Evolutionary conservation across 2,113 vertebrate species (phyloP), one percentile per base, ranked within the genome.

Genomic region (Boleophthalmus pectinirostris): DNA sequence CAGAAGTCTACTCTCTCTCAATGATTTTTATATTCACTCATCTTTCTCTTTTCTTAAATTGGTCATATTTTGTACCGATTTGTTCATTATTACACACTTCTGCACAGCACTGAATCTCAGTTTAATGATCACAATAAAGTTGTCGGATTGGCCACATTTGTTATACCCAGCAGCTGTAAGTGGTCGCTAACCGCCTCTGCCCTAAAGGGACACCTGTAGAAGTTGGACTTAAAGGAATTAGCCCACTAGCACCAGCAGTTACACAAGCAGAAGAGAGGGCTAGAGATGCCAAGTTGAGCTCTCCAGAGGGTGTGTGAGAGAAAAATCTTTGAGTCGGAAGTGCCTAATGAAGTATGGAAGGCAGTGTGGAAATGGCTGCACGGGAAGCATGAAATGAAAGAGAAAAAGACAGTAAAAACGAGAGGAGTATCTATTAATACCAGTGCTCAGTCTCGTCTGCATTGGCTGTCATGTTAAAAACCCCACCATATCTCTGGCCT

Each of bases 191-290:
- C 79, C 68, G 69, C 71, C 38, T 5, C 54, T 54, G 73, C 73
- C 83, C 58, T 66, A 20, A 72, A 73, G 85, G 73, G 80, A 87
- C 85, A 83, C 82, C 80, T 80, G 77, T 76, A 81, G 78, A 83
- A 69, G 78, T 76, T 49, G 56, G 75, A 81, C 79, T 82, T 76
- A 78, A 84, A 86, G 58, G 80, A 80, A 83, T 83, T 76, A 85
- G 78, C 74, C 76, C 4, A 56, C 60, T 60, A 68, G 75, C 65
- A 84, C 67, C 76, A 61, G 14, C 3, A 72, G 83, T 77, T 29
- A 21, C 68, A 60, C 58, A 69, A 83, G 75, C 68, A 80, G 81
- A 29, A 21, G 68, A 66, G 68, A 72, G 80, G 74, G 72, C 76
- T 78, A 77, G 77, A 85, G 75, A 67, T 80, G 66, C 73, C 75